Percentiles rank a stretch among this genome's conserved stretches.
Conservation (phyloP, 2,113 vertebrate species). For the Diglossa brunneiventris region DNA sequence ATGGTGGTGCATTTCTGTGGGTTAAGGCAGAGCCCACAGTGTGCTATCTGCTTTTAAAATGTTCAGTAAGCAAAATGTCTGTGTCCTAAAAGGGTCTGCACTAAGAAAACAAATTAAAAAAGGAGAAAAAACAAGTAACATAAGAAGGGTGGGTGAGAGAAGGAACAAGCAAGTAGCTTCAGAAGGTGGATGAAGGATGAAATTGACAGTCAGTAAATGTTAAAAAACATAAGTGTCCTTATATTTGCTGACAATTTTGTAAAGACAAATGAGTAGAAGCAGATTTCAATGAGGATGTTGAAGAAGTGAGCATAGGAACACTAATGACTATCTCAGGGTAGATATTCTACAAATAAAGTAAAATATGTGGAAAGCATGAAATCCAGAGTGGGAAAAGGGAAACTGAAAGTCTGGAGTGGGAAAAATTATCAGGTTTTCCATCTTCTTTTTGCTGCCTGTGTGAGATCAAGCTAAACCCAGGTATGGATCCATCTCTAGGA, state of each 20-base stretch:
- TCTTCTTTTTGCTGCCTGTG: background rate
- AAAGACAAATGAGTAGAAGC: background rate
- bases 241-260: background rate
- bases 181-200: background rate
- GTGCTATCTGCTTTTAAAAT: background rate
- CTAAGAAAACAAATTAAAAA: background rate
- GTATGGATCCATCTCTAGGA: background rate
- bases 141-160: background rate
- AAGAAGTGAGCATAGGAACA: background rate
- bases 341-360: background rate
- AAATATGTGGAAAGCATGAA: background rate
- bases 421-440: background rate
- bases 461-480: background rate
- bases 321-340: background rate
- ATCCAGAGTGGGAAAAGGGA: background rate
- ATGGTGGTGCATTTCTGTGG: background rate
- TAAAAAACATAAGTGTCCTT: background rate
- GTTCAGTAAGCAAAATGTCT: background rate
- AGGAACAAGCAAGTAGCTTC: background rate
- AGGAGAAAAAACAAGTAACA: background rate
- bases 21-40: background rate
- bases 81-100: background rate
- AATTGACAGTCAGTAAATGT: background rate
- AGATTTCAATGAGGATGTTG: background rate
- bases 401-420: background rate